Conservation (phyloP, 1,140 invertebrate genomes). For the Lerema accius region DNA sequence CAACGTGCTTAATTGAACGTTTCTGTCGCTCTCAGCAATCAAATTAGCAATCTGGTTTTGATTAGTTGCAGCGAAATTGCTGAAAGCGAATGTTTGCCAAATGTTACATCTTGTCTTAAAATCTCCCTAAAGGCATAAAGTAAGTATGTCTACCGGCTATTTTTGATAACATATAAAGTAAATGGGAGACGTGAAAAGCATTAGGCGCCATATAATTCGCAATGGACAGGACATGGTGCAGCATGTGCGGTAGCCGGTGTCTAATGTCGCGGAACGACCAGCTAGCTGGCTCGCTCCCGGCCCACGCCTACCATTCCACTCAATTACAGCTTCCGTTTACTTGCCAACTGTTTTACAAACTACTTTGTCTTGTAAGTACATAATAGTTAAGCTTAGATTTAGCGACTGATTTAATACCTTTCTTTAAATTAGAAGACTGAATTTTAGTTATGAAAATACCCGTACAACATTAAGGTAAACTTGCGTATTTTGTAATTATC, state of each 20-base stretch:
- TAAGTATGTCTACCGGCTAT: too few relatives aligned
- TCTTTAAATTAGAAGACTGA: neutral
- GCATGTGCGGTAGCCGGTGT: conserved; percentile 41
- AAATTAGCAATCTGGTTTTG: conserved; percentile 13
- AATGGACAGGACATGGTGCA: conserved; percentile 37
- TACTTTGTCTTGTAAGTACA: neutral
- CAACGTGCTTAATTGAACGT: conserved; percentile 3
- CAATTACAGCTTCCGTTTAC: conserved; percentile 53
- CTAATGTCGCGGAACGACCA: conserved; percentile 44
- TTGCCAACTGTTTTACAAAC: conserved; percentile 33
- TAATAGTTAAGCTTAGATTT: neutral
- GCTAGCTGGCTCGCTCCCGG: conserved; percentile 37
- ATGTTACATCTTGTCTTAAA: too few relatives aligned
- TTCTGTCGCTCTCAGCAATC: neutral
- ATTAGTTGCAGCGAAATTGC: neutral
- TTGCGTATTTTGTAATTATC: neutral
- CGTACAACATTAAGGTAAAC: neutral
- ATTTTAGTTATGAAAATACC: too few relatives aligned
- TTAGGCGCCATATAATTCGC: conserved; percentile 51
- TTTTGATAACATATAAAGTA: too few relatives aligned
- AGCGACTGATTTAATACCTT: neutral
- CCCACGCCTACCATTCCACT: conserved; percentile 48
- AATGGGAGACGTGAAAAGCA: too few relatives aligned
- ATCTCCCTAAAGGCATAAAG: too few relatives aligned
- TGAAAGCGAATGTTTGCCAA: too few relatives aligned